Evolutionary conservation across 2,888 invertebrate species (phyloP).

Genomic region (Apotomis turbidana): DNA sequence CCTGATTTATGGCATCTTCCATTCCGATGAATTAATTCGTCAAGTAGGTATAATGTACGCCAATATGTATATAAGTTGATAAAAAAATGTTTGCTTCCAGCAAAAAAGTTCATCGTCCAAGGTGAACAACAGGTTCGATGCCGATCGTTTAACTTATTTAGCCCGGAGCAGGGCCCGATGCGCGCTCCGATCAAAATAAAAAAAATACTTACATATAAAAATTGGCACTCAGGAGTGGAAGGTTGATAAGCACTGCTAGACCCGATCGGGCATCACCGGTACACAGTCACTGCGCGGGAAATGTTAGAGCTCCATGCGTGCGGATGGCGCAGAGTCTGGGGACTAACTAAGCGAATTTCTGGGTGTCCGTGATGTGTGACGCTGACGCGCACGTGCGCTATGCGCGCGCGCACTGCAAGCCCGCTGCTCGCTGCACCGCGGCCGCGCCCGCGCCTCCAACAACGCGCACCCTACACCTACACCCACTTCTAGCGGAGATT

Average conservation of each 20-base stretch:
- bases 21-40: conserved; percentile 7
- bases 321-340: conserved; percentile 68
- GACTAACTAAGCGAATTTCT: conserved; percentile 79
- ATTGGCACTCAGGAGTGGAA: conserved; percentile 6
- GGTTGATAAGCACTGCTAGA: conserved; percentile 51
- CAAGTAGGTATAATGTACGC: background rate
- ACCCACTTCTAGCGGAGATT: conserved; percentile 44
- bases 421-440: conserved; percentile 46
- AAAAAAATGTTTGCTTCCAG: conserved; percentile 47
- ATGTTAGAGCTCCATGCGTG: conserved; percentile 67
- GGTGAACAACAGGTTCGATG: conserved; percentile 71
- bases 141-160: conserved; percentile 61
- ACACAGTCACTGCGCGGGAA: conserved; percentile 74
- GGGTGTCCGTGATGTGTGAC: conserved; percentile 76
- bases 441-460: conserved; percentile 23
- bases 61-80: conserved; percentile 13
- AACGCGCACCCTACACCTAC: conserved; percentile 39
- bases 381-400: conserved; percentile 71
- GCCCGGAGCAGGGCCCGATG: conserved; percentile 54
- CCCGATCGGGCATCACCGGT: conserved; percentile 56
- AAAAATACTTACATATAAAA: conserved; percentile 28
- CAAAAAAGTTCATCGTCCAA: conserved; percentile 59
- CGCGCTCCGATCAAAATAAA: conserved; percentile 60
- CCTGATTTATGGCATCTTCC: conserved; percentile 2
- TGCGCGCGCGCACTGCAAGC: conserved; percentile 66